A percentile compares a stretch with the other conserved stretches of the same genome.
phyloP scores from a whole-genome alignment of 2,797 vertebrate species.

The Percopsis omiscomaycus region DNA sequence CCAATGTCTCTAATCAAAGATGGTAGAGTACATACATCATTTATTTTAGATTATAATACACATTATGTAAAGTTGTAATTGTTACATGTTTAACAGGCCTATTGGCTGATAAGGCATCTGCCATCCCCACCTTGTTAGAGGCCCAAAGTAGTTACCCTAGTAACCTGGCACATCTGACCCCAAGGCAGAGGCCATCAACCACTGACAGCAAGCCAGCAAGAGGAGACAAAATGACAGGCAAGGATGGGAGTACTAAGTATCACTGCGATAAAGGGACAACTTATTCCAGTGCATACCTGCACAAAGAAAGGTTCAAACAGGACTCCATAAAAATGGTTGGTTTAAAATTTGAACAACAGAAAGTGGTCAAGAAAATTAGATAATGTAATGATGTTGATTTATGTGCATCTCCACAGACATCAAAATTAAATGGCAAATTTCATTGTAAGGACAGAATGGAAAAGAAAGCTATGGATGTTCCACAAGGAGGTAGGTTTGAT shows the following conservation, averaged over 20 bases:
- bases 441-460: conserved; percentile 30
- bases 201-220: conserved; percentile 13
- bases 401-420: conserved; percentile 37
- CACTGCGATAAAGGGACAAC: conserved; percentile 31
- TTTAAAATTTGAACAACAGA: not conserved
- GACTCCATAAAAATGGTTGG: conserved; percentile 50
- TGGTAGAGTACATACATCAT: conserved; percentile 59
- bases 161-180: conserved; percentile 19
- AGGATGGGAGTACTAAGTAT: conserved; percentile 55
- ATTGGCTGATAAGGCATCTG: not conserved
- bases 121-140: too few species aligned
- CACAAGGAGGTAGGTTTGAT: conserved; percentile 52
- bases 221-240: conserved; percentile 21
- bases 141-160: conserved; percentile 21
- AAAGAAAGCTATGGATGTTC: conserved; percentile 38
- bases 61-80: too few species aligned
- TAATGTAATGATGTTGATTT: not conserved
- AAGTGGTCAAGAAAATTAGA: not conserved
- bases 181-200: conserved; percentile 35
- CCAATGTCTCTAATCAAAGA: conserved; percentile 65
- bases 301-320: conserved; percentile 12
- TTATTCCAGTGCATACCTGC: conserved; percentile 8
- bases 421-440: conserved; percentile 37
- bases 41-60: not conserved
- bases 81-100: not conserved